These are phyloP conservation scores for Myotis lucifugus DNA, from an alignment of 2,113 vertebrate genomes.

Conservation along the genomic window DNA sequence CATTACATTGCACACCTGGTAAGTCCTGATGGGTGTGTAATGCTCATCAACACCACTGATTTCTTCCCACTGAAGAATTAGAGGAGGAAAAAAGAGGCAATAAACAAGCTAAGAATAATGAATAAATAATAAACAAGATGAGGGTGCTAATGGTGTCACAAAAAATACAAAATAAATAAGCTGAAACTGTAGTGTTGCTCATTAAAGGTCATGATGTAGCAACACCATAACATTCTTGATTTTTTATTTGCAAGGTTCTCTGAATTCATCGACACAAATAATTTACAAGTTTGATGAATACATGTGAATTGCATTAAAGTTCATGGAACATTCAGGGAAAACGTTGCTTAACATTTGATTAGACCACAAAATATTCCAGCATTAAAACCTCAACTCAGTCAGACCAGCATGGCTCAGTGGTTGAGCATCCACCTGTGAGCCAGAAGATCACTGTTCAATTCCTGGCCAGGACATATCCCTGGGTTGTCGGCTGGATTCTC, in stretches of 20 bases:
- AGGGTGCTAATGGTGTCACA: background rate
- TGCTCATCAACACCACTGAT: conserved; percentile 99
- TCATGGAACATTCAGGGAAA: background rate
- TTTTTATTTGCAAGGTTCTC: background rate
- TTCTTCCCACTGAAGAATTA: conserved; percentile 94
- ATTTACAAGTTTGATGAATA: background rate
- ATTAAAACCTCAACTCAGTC: background rate
- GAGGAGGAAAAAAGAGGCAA: background rate
- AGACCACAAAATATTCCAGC: background rate
- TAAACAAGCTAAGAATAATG: conserved; percentile 11
- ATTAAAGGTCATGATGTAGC: background rate
- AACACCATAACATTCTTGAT: background rate
- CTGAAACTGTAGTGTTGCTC: background rate
- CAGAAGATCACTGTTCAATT: no score
- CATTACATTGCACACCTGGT: conserved; percentile 99
- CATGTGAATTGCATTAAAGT: background rate
- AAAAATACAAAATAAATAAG: background rate
- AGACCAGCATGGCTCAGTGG: no score
- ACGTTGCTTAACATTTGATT: background rate
- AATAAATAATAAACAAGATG: background rate
- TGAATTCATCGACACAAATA: background rate
- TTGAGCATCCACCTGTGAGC: no score
- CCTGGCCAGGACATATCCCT: no score
- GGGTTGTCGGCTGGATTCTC: no score
- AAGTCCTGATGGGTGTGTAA: conserved; percentile 98